Conservation (phyloP, 2,888 invertebrate genomes). For the Scaptodrosophila latifasciaeformis region DNA sequence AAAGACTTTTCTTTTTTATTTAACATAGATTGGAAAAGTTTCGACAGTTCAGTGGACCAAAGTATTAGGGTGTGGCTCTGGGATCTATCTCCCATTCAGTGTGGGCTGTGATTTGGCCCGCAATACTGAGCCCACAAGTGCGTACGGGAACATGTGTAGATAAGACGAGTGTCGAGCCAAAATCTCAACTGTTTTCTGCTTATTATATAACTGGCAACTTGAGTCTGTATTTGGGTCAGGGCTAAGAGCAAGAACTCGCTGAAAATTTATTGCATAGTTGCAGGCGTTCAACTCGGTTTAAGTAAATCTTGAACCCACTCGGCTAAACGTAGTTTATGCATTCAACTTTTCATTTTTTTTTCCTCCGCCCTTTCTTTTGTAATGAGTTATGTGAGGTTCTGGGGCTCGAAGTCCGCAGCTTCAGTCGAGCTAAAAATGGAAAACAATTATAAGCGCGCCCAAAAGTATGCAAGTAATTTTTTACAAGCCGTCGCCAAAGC, state of each 20-base stretch:
- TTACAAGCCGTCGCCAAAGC: conserved; percentile 15
- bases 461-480: conserved; percentile 56
- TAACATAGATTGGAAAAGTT: conserved; percentile 71
- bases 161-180: conserved; percentile 32
- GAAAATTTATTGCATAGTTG: conserved; percentile 62
- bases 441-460: conserved; percentile 59
- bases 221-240: conserved; percentile 44
- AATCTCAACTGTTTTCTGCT: conserved; percentile 21
- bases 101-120: conserved; percentile 28
- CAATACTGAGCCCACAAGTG: conserved; percentile 54
- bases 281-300: conserved; percentile 55
- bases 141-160: conserved; percentile 46
- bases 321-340: conserved; percentile 22
- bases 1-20: conserved; percentile 67
- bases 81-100: no score
- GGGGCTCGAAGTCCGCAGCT: neutral
- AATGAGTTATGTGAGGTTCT: conserved; percentile 51
- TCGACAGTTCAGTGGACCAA: conserved; percentile 52
- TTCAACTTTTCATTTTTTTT: no score
- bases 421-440: conserved; percentile 29
- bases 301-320: conserved; percentile 48
- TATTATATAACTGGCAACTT: conserved; percentile 45
- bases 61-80: conserved; percentile 7
- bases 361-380: no score
- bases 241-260: conserved; percentile 33